Conservation (phyloP, 2,888 invertebrate genomes). For the Galeruca laticollis region DNA sequence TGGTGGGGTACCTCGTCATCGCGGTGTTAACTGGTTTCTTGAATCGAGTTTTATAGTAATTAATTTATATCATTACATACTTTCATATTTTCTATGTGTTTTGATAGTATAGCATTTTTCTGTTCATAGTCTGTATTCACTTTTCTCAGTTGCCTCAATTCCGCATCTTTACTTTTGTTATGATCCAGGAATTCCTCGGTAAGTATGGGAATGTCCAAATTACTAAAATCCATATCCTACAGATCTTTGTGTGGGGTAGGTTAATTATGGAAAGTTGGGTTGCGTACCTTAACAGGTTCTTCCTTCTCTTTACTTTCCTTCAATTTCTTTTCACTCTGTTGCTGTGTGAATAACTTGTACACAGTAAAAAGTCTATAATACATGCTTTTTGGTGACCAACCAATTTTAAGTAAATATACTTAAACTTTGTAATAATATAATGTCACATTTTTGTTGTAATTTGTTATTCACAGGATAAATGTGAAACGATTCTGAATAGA, state of each 20-base stretch:
- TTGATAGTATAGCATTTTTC: constrained; percentile 92
- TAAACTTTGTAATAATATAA: too few species aligned
- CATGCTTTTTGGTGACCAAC: too few species aligned
- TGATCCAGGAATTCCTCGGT: constrained; percentile 97
- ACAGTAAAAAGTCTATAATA: too few species aligned
- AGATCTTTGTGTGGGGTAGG: constrained; percentile 52
- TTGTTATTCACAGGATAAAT: too few species aligned
- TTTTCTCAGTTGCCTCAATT: constrained; percentile 88
- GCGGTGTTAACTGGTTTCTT: too few species aligned
- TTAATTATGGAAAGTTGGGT: constrained; percentile 39
- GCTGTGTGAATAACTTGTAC: constrained; percentile 81
- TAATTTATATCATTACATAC: too few species aligned
- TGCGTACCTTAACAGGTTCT: constrained; percentile 45
- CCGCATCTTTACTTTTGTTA: constrained; percentile 92
- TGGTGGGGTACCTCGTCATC: too few species aligned
- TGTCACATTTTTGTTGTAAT: too few species aligned
- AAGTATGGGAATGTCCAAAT: constrained; percentile 93
- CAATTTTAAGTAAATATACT: too few species aligned
- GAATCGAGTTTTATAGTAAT: too few species aligned
- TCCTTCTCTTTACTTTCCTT: constrained; percentile 60
- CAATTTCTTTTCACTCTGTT: constrained; percentile 67
- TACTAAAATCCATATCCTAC: constrained; percentile 62
- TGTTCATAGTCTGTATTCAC: constrained; percentile 92
- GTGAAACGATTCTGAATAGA: too few species aligned
- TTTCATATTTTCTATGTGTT: constrained; percentile 95